These are phyloP conservation scores for Ennomos quercinarius DNA, from an alignment of 2,888 invertebrate genomes.

Conservation along the genomic window DNA sequence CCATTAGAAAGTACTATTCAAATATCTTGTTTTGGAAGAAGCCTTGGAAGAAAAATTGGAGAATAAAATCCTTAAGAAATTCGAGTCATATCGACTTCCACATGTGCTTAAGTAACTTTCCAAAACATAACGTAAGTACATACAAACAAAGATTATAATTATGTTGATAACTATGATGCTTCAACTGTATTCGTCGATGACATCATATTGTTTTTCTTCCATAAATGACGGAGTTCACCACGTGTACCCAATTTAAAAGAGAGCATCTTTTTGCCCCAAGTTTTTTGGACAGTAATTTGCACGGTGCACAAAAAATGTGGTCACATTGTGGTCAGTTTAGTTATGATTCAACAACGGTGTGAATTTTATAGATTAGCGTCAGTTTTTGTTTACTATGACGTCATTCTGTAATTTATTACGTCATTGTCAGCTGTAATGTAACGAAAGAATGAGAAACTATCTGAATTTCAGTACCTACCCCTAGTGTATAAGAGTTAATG, in stretches of 20 bases:
- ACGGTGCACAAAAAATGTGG: conserved; percentile 42
- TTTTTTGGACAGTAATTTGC: conserved; percentile 53
- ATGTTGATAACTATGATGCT: conserved; percentile 34
- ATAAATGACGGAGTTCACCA: conserved; percentile 68
- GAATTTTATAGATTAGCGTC: conserved; percentile 26
- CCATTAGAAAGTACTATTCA: too few relatives aligned
- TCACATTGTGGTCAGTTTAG: conserved; percentile 36
- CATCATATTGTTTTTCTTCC: conserved; percentile 70
- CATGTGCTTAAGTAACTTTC: neutral
- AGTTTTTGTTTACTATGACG: conserved; percentile 32
- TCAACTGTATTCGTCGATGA: conserved; percentile 59
- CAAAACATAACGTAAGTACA: conserved; percentile 1
- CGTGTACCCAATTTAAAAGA: conserved; percentile 70
- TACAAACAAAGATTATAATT: conserved; percentile 21
- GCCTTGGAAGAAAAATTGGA: too few relatives aligned
- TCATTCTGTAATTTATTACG: conserved; percentile 21
- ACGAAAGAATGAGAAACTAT: too few relatives aligned
- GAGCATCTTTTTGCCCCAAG: conserved; percentile 57
- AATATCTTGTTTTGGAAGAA: too few relatives aligned
- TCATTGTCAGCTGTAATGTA: conserved; percentile 5
- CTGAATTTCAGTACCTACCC: too few relatives aligned
- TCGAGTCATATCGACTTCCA: too few relatives aligned
- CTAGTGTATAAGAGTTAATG: too few relatives aligned
- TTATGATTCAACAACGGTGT: conserved; percentile 47
- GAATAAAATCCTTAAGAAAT: too few relatives aligned